These are phyloP conservation scores for Plebejus anna DNA, from an alignment of 2,888 invertebrate species.

Conservation along the genomic window DNA sequence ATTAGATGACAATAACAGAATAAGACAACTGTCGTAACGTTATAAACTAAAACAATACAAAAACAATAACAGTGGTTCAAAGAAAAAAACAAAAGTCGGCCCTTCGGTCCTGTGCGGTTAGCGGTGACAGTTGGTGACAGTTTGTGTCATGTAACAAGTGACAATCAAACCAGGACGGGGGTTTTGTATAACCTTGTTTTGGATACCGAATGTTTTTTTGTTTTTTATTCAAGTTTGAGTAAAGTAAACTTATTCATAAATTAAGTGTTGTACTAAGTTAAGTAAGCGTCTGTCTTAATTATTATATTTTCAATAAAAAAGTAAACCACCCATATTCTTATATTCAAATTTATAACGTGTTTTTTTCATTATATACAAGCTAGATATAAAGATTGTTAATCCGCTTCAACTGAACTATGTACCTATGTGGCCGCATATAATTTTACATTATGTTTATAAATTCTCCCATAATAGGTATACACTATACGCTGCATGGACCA, in stretches of 20 bases:
- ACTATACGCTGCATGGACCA: not conserved
- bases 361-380: too few relatives aligned
- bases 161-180: not conserved
- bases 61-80: not conserved
- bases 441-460: too few relatives aligned
- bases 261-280: not conserved
- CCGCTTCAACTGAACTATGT: too few relatives aligned
- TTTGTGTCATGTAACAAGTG: not conserved
- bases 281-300: not conserved
- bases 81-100: not conserved
- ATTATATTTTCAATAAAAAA: not conserved
- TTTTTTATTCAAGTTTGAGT: not conserved
- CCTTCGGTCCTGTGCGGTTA: not conserved
- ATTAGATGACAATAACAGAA: not conserved
- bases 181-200: not conserved
- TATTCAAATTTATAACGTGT: too few relatives aligned
- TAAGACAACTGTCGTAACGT: not conserved
- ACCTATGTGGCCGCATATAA: too few relatives aligned
- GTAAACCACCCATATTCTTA: too few relatives aligned
- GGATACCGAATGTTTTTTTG: not conserved
- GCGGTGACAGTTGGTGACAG: slow-evolving; percentile 17
- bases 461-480: too few relatives aligned
- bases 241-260: not conserved
- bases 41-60: slow-evolving; percentile 11
- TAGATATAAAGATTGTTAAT: too few relatives aligned